Evolutionary conservation across 2,113 vertebrate genomes (phyloP).

Genomic region (Chloebia gouldiae): DNA sequence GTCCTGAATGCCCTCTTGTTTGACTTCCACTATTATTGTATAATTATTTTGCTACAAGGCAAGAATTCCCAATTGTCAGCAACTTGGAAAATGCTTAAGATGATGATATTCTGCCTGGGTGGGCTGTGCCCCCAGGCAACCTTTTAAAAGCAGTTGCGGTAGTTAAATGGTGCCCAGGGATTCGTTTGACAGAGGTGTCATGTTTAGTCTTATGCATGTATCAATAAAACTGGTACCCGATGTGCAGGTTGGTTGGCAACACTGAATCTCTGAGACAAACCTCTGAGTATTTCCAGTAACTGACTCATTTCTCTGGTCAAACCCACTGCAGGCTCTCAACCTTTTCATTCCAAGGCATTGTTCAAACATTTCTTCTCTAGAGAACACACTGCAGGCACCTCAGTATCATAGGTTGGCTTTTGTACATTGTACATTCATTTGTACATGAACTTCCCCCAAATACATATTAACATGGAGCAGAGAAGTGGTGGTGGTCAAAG

Average conservation of each 20-base stretch:
- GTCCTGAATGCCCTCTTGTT: background rate
- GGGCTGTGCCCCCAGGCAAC: conserved; percentile 78
- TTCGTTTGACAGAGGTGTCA: conserved; percentile 82
- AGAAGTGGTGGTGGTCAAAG: background rate
- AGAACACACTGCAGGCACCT: background rate
- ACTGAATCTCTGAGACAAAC: conserved; percentile 58
- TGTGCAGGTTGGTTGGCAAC: conserved; percentile 65
- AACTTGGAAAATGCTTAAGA: conserved; percentile 70
- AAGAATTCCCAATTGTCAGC: conserved; percentile 61
- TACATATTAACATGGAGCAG: background rate
- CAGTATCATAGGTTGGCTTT: background rate
- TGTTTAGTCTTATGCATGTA: conserved; percentile 81
- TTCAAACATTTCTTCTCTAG: background rate
- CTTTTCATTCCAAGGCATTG: background rate
- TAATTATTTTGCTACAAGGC: conserved; percentile 50
- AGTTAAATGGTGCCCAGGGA: conserved; percentile 73
- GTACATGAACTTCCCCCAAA: background rate
- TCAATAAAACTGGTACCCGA: conserved; percentile 77
- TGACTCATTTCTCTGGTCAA: conserved; percentile 43
- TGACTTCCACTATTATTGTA: conserved; percentile 48
- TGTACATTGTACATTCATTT: background rate
- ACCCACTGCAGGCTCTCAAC: background rate
- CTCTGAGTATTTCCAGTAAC: conserved; percentile 67
- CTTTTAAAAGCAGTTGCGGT: conserved; percentile 81
- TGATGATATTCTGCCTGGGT: conserved; percentile 84